Conservation (phyloP, 2,113 vertebrate species). For the Aegypius monachus region DNA sequence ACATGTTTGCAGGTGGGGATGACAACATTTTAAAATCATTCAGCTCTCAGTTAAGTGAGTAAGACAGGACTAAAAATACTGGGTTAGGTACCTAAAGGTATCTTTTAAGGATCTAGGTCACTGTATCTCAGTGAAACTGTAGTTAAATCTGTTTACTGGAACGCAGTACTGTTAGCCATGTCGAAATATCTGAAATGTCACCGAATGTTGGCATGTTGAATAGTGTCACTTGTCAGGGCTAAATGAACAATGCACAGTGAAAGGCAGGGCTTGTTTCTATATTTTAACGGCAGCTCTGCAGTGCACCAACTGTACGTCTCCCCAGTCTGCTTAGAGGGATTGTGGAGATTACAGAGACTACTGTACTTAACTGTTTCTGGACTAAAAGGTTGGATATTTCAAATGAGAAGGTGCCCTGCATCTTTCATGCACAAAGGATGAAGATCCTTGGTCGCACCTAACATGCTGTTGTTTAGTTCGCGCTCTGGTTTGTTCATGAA, state of each 20-base stretch:
- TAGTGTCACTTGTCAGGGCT: conserved; percentile 29
- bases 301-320: not conserved
- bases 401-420: not conserved
- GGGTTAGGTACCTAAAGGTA: not conserved
- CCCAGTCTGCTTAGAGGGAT: not conserved
- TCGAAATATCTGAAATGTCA: not conserved
- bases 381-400: not conserved
- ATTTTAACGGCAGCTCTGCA: not conserved
- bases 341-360: not conserved
- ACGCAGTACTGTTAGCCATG: not conserved
- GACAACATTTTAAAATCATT: not conserved
- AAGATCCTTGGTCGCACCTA: not conserved
- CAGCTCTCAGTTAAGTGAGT: not conserved
- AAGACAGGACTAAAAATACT: not conserved
- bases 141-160: not conserved
- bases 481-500: not conserved
- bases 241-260: not conserved
- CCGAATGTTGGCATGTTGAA: not conserved
- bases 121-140: not conserved
- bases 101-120: conserved; percentile 29
- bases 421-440: not conserved
- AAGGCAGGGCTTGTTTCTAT: not conserved
- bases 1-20: not conserved
- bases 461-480: not conserved
- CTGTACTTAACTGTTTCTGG: not conserved